A percentile compares a stretch with the other conserved stretches of the same genome.
Evolutionary conservation across 2,797 vertebrate genomes (phyloP).

Genomic region (Tokudaia muenninki): DNA sequence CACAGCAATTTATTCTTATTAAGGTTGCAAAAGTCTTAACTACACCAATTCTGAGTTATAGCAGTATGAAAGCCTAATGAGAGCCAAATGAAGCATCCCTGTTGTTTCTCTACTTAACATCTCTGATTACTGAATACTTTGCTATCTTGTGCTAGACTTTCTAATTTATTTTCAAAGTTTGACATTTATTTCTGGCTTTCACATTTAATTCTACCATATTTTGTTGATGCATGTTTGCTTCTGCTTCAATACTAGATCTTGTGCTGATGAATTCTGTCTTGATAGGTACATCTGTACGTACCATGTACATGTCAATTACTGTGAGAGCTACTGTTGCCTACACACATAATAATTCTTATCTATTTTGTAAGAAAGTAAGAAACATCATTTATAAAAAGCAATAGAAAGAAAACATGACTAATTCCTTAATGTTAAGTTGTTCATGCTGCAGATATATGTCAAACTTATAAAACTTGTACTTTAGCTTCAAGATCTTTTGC

Average conservation of each 20-base stretch:
- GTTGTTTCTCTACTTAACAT: background rate
- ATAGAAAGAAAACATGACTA: background rate
- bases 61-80: background rate
- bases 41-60: background rate
- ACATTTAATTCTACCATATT: too few relatives aligned
- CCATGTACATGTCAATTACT: background rate
- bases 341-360: background rate
- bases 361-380: background rate
- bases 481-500: background rate
- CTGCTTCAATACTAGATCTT: background rate
- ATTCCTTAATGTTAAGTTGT: slow-evolving; percentile 9
- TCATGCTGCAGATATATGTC: background rate
- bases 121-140: background rate
- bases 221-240: background rate
- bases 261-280: background rate
- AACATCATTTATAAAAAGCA: background rate
- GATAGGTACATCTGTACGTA: background rate
- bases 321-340: background rate
- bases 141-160: background rate
- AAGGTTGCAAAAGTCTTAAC: background rate
- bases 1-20: background rate
- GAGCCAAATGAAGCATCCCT: background rate
- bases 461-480: slow-evolving; percentile 10
- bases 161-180: background rate
- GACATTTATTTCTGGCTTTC: background rate